Conservation (phyloP, 2,888 invertebrate genomes). For the Epistrophella euchroma region DNA sequence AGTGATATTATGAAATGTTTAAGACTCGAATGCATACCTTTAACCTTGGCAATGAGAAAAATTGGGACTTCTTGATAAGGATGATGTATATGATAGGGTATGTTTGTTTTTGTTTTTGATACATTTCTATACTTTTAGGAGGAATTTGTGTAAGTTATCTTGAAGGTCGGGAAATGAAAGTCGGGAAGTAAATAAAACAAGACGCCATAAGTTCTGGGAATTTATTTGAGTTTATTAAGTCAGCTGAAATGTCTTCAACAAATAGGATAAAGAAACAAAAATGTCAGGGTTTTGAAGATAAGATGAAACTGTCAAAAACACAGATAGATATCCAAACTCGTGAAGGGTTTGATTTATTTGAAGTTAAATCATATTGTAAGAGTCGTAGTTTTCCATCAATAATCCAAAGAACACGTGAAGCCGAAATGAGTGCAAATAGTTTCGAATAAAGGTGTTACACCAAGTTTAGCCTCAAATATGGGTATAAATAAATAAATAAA, state of each 20-base stretch:
- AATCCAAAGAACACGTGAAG: no score
- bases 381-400: no score
- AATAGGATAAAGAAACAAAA: background rate
- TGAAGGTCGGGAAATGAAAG: constrained; percentile 9
- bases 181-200: constrained; percentile 14
- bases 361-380: no score
- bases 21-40: constrained; percentile 5
- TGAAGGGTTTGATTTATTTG: no score
- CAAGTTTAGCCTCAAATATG: no score
- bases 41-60: constrained; percentile 61
- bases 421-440: no score
- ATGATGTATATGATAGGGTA: background rate
- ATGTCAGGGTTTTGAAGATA: background rate
- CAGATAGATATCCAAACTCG: no score
- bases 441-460: no score
- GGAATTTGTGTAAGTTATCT: constrained; percentile 24
- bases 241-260: constrained; percentile 8
- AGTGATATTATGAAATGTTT: constrained; percentile 32
- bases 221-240: constrained; percentile 21
- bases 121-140: constrained; percentile 10
- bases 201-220: constrained; percentile 40
- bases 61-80: constrained; percentile 42
- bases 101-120: constrained; percentile 27
- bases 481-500: no score
- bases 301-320: constrained; percentile 4